Percentiles rank a stretch among this genome's conserved stretches.
These are phyloP conservation scores for Fragum fragum DNA, from an alignment of 2,888 invertebrate species.

Conservation along the genomic window DNA sequence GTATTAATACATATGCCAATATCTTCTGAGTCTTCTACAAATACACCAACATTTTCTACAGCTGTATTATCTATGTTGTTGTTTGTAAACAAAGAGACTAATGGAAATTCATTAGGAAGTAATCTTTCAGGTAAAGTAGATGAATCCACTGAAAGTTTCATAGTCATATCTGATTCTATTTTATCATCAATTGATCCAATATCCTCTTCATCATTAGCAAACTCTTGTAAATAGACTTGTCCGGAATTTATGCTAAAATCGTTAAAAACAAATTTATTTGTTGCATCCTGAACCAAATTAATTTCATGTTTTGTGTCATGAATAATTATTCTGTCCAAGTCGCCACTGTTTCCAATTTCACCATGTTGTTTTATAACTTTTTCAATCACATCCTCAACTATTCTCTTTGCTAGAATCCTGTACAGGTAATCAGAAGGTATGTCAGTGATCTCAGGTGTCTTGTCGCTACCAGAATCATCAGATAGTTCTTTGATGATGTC, in stretches of 20 bases:
- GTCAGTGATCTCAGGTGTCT: background rate
- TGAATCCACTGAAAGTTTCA: background rate
- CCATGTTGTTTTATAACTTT: background rate
- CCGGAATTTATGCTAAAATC: no score
- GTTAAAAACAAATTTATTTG: no score
- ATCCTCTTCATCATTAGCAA: background rate
- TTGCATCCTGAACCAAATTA: no score
- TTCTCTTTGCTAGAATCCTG: background rate
- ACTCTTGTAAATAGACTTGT: no score
- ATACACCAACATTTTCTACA: no score
- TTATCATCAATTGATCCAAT: background rate
- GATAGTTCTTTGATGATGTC: background rate
- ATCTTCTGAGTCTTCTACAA: no score
- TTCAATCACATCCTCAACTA: conserved; percentile 9
- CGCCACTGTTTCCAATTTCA: background rate
- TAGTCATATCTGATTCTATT: background rate
- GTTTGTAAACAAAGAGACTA: no score
- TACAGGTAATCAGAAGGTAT: conserved; percentile 2
- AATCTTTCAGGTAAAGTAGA: background rate
- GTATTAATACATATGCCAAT: no score
- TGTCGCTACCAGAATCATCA: conserved; percentile 4
- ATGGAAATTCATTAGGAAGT: background rate
- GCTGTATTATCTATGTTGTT: no score
- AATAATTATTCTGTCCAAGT: background rate
- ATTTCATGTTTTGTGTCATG: no score